Evolutionary conservation across 2,113 vertebrate species (phyloP), one percentile per base, ranked within the genome.

Genomic region (Pedetes capensis): DNA sequence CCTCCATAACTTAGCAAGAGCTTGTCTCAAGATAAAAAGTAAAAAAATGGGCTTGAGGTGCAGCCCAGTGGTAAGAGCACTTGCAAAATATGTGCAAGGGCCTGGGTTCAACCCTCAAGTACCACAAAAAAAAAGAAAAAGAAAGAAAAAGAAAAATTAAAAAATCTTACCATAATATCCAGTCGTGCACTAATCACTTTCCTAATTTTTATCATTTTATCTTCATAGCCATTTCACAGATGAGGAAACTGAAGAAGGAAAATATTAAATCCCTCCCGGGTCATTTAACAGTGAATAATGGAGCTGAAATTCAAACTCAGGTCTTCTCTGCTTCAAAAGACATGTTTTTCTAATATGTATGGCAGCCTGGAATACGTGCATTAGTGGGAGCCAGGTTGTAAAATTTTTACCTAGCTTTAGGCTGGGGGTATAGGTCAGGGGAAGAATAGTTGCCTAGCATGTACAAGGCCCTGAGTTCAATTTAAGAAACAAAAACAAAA

Each of bases 181-280:
- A 5, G 53, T 42, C 51, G 68, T 84, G 12, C n/a, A 22, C 13
- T 87, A 74, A 63, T 37, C 2, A 6, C 49, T 34, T 85, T 71
- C 44, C 32, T 37, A 66, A 72, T 22, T 69, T 85, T 63, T 57
- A 93, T 51, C 47, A 93, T 44, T 75, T 82, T 78, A 93, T 57
- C 34, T 6, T 91, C 29, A 91, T 23, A 80, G 64, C 66, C 42
- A 82, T 81, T 91, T 95, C 51, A 81, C 55, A 68, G 53, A 91
- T 42, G 34, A 84, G 47, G 63, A 92, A 87, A 90, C 34, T n/a
- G 34, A 96, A 87, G 51, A 29, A 49, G 22, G 91, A 74, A 91
- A 63, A 49, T 23, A 85, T 44, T 49, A 90, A 88, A 74, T 51
- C 53, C 71, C 17, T 72, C 14, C 20, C 80, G 32, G 34, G 34